Base-by-base conservation (phyloP, 2,797 vertebrate species). In the Gastrophryne carolinensis region DNA sequence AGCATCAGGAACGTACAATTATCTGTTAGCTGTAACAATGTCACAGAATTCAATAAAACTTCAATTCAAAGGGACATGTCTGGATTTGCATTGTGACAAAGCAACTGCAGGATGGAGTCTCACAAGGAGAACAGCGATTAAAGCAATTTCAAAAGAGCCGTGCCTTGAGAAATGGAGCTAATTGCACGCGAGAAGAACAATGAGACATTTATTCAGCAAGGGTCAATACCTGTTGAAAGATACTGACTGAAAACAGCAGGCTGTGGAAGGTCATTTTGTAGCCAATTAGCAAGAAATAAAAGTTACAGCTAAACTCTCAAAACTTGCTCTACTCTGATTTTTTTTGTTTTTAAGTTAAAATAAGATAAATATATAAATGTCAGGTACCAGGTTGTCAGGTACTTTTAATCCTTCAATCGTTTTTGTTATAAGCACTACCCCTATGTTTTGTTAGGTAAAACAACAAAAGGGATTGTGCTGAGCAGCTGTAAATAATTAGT, bases 141-240 rank as follows among this genome's bases (percentile, higher is more conserved):
- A 73, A 63, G 61, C 27, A 32, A 57, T 57, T 65, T 21, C 34
- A 65, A 54, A 53, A 72, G 70, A 63, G 60, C 71, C 41, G 72
- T 44, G 35, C 53, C 61, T 57, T 8, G 61, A 47, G 50, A 65
- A 56, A 41, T 24, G n/a, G 13, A 65, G 61, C 61, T 73, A 73
- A 73, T 73, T 73, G 72, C 21, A 65, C 26, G 37, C 15, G 52
- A 44, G 53, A 64, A 65, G 32, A 64, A 32, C 24, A 65, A 52
- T 49, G 24, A 21, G 27, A 30, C 60, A 65, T 47, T 73, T 54
- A 52, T 73, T 54, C 34, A 26, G 50, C 17, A 39, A 65, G 52
- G 52, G 72, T 73, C 72, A 73, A 65, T 65, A 73, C 53, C 37
- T 73, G 58, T 39, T 63, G 49, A 73, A 65, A 47, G 24, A 54